phyloP scores from a whole-genome alignment of 2,797 vertebrate genomes.

The Enteromius treurensis region DNA sequence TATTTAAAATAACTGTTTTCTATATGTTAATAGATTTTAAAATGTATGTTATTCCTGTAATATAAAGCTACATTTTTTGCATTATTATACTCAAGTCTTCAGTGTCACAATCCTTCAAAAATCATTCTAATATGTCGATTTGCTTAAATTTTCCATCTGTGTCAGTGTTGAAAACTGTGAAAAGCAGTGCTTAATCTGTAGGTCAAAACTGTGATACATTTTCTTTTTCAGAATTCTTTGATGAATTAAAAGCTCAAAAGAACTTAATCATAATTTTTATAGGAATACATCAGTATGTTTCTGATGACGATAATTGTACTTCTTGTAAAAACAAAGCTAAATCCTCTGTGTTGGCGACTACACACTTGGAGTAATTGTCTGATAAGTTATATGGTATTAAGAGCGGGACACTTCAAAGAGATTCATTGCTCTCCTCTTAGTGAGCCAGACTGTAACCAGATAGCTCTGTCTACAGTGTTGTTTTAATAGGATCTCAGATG shows the following conservation, averaged over 20 bases:
- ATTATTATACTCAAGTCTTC: neutral
- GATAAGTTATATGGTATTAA: slow-evolving; percentile 53
- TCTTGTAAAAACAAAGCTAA: slow-evolving; percentile 16
- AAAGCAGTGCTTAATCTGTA: neutral
- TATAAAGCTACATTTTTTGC: neutral
- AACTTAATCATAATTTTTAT: neutral
- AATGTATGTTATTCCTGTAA: neutral
- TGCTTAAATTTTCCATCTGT: neutral
- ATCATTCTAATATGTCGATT: neutral
- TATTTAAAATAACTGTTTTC: neutral
- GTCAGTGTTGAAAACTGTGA: neutral
- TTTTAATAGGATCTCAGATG: slow-evolving; percentile 70
- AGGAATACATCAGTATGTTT: neutral
- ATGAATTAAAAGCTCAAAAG: neutral
- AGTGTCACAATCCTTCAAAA: neutral
- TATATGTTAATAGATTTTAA: neutral
- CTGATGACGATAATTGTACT: neutral
- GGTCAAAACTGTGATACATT: neutral
- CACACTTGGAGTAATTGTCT: slow-evolving; percentile 34
- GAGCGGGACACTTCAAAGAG: slow-evolving; percentile 62
- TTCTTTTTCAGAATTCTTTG: neutral
- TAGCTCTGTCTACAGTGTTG: slow-evolving; percentile 66
- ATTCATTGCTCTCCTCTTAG: slow-evolving; percentile 57
- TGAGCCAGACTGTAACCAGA: slow-evolving; percentile 71
- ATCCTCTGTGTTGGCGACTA: neutral